phyloP scores from a whole-genome alignment of 2,797 vertebrate species.

The Balearica regulorum region DNA sequence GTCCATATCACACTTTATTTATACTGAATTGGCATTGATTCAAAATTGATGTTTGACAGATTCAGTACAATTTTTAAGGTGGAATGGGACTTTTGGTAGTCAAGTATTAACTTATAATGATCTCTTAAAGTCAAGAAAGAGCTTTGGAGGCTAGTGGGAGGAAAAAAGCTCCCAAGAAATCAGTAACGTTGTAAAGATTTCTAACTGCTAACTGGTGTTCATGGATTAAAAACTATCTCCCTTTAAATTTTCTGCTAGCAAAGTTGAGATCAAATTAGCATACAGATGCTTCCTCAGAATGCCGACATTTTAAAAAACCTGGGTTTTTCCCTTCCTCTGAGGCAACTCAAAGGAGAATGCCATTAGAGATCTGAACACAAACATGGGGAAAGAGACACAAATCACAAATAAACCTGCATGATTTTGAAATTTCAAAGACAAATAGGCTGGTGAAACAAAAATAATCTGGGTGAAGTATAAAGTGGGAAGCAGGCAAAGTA shows the following conservation, averaged over 20 bases:
- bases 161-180: neutral
- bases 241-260: constrained; percentile 38
- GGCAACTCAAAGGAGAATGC: constrained; percentile 19
- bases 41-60: constrained; percentile 55
- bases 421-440: constrained; percentile 5
- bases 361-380: neutral
- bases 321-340: constrained; percentile 34
- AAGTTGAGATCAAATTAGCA: constrained; percentile 50
- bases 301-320: neutral
- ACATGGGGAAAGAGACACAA: neutral
- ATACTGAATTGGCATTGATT: constrained; percentile 53
- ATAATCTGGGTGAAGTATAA: neutral
- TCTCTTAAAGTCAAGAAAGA: neutral
- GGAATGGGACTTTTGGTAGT: neutral
- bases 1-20: constrained; percentile 57
- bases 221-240: constrained; percentile 2
- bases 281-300: constrained; percentile 59
- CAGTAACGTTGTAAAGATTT: neutral
- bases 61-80: constrained; percentile 49
- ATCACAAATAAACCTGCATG: neutral
- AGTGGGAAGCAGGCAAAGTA: neutral
- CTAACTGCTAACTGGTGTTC: neutral
- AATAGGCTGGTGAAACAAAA: neutral
- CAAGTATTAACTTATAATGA: neutral
- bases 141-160: neutral